Evolutionary conservation across 2,113 vertebrate genomes (phyloP), one percentile per base, ranked within the genome.

Genomic region (Brienomyrus longianalis): DNA sequence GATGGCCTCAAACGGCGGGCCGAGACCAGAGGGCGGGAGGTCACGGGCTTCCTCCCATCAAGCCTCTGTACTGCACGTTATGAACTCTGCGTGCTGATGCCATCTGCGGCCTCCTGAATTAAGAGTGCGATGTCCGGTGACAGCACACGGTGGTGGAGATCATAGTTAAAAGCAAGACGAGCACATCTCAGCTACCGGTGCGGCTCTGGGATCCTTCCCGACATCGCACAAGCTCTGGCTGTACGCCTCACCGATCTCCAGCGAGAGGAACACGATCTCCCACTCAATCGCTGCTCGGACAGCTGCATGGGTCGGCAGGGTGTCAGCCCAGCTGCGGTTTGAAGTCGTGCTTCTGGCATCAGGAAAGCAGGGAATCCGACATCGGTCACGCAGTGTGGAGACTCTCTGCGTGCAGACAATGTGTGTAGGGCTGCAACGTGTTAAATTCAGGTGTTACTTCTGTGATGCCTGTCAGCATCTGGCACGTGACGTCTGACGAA

Each of bases 1-100:
- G 88, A 89, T 86, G 90, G 86, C 50, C 86, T 88, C 88, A 91
- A 90, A 90, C 70, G 85, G 62, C 85, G 35, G 74, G 88, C 88
- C 85, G 50, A 80, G 62, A 39, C 48, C 74, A 89, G 87, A 52
- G 51, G 88, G 90, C 74, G 48, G 27, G 35, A 77, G 85, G 91
- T 86, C 88, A 87, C 70, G 70, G 48, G 89, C 88, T 51, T 85
- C 89, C 89, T 90, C 80, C 84, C 88, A 88, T 88, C 88, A 92
- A 62, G 90, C 74, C 83, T 43, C 83, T 21, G 83, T 2, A 13
- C 43, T 39, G 83, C 83, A 23, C 54, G 88, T 86, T 90, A 89
- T 88, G 88, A 89, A 86, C 80, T 48, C 84, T 35, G 88, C 54
- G 54, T 77, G 51, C 85, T 83, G 88, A 88, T 90, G 66, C 88